phyloP scores from a whole-genome alignment of 2,113 vertebrate genomes.

The Elanoides forficatus region DNA sequence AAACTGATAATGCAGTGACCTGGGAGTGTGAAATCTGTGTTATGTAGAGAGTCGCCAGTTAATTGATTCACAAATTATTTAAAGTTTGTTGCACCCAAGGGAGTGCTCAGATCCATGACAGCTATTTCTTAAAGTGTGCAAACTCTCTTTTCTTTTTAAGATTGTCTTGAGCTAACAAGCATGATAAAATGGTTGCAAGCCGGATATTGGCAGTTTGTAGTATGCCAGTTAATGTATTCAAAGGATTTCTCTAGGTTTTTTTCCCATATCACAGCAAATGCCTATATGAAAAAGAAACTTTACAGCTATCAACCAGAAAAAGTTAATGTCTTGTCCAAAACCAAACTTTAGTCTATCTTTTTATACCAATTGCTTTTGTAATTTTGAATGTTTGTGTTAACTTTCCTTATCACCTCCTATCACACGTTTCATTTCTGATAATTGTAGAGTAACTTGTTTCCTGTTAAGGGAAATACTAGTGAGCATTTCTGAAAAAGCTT shows the following conservation, averaged over 20 bases:
- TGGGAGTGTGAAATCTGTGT: conserved; percentile 89
- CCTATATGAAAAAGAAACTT: neutral
- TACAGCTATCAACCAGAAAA: neutral
- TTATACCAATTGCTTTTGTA: neutral
- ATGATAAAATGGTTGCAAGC: conserved; percentile 59
- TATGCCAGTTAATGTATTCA: neutral
- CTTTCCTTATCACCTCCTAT: neutral
- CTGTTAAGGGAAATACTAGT: neutral
- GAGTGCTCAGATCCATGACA: conserved; percentile 84
- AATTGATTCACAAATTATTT: conserved; percentile 99
- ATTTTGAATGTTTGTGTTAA: neutral
- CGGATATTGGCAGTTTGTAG: neutral
- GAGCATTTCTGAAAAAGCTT: neutral
- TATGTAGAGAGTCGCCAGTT: conserved; percentile 90
- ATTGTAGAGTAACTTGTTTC: neutral
- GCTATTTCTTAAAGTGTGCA: conserved; percentile 83
- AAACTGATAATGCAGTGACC: conserved; percentile 88
- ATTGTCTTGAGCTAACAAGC: conserved; percentile 76
- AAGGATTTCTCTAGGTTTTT: neutral
- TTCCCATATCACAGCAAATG: neutral
- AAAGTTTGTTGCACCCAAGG: conserved; percentile 91
- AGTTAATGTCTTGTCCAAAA: neutral
- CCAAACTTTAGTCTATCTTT: neutral
- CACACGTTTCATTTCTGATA: neutral
- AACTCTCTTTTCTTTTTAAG: conserved; percentile 74